Evolutionary conservation across 1,140 invertebrate species (phyloP), one percentile per base, ranked within the genome.

Genomic region (Oppia nitens): DNA sequence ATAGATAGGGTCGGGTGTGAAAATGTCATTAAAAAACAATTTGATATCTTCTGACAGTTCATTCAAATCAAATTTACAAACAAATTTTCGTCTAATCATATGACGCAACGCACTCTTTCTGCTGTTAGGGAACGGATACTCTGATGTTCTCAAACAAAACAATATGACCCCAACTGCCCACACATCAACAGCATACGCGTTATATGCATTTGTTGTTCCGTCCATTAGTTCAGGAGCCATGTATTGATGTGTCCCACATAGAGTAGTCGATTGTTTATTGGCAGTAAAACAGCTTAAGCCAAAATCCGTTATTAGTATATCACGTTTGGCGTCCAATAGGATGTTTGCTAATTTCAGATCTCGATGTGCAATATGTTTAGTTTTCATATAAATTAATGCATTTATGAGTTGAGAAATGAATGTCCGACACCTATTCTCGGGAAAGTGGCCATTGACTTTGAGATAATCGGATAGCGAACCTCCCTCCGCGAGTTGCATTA

Each of bases 341-440:
- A 78, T 77, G 98, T 94, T 68, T 93, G 80, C 70, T 98, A 98
- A 63, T 98, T 94, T 62, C 98, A 96, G 67, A 93, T 93, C 55
- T 89, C 80, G 61, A n/a, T n/a, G n/a, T n/a, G n/a, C n/a, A n/a
- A n/a, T n/a, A n/a, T n/a, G n/a, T n/a, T n/a, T n/a, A n/a, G 85
- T 84, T 71, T 98, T 94, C 52, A 98, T 75, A 28, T 56, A 56
- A n/a, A 47, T 45, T 27, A 56, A 17, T 12, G 14, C 55, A 1
- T 47, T 25, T 11, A 56, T n/a, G 12, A 56, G 45, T 25, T 56
- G 55, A 17, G 21, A 2, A 20, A 52, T 47, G 12, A 56, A 56
- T n/a, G 20, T 25, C 12, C 23, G 12, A 14, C 32, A 23, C 24
- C 48, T 45, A 12, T 17, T 11, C 29, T 56, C 55, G 50, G 50